Evolutionary conservation across 2,797 vertebrate genomes (phyloP), one percentile per base, ranked within the genome.

Genomic region (Macrochelys suwanniensis): DNA sequence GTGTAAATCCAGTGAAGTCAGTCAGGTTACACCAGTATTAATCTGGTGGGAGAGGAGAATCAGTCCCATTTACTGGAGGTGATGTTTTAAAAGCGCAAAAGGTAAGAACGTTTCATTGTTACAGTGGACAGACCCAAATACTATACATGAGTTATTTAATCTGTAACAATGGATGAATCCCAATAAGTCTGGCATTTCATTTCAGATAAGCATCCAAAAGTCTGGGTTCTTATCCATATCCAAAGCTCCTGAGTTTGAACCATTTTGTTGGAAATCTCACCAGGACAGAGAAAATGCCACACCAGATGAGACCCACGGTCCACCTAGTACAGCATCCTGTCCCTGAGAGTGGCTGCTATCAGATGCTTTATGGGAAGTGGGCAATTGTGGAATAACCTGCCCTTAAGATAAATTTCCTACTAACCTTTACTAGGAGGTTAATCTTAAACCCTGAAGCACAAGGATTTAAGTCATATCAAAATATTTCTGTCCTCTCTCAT

Each of bases 221-320:
- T 59, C 77, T 53, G 7, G 7, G 42, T 95, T 87, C 19, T 84
- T 87, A 25, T 28, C 5, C 7, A 65, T 51, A 71, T 77, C 74
- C 71, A 51, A 91, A 88, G 12, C 1, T 83, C 6, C 25, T 25
- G 3, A 80, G 4, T 78, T 80, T 82, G 8, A 93, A 1, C 6
- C 17, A 31, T 89, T 19, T 93, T 37, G 2, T 25, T 61, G 45
- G 37, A 47, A 91, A 68, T 91, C 47, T 93, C 91, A 76, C 12
- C 12, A 59, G 42, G 11, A 80, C 31, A 83, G 45, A 65, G 13
- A 89, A 12, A 10, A 16, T 87, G 79, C 1, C 11, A 31, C 3
- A 57, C 82, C 81, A 88, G 25, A 57, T 71, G 10, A 56, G 5
- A 83, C 87, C 88, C 81, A 2, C 21, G 11, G 54, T 61, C 53